These are phyloP conservation scores for Diloba caeruleocephala DNA, from an alignment of 2,888 invertebrate genomes.

Conservation along the genomic window DNA sequence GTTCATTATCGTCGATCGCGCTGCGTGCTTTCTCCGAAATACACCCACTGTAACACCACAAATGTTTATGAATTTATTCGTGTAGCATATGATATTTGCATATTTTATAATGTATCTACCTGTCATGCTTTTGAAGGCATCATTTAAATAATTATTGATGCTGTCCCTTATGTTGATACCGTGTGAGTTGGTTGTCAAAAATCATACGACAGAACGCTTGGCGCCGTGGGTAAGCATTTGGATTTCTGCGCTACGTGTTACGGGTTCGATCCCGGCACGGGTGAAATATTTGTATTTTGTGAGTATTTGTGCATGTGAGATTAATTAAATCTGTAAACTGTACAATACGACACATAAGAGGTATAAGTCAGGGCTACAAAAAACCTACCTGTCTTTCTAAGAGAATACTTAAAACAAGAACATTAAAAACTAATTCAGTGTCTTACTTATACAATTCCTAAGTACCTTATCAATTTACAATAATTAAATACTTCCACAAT, in stretches of 20 bases:
- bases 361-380: no score
- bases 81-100: slow-evolving; percentile 38
- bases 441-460: slow-evolving; percentile 3
- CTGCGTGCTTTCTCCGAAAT: slow-evolving; percentile 67
- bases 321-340: no score
- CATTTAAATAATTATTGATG: slow-evolving; percentile 46
- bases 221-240: no score
- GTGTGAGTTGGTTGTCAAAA: slow-evolving; percentile 19
- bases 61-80: slow-evolving; percentile 44
- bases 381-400: not conserved
- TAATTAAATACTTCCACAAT: slow-evolving; percentile 20
- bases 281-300: no score
- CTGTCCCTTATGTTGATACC: slow-evolving; percentile 17
- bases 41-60: slow-evolving; percentile 61
- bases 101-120: slow-evolving; percentile 37
- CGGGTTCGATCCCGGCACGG: no score
- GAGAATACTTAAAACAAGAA: no score
- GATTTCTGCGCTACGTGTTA: no score
- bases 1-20: slow-evolving; percentile 57
- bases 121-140: slow-evolving; percentile 34
- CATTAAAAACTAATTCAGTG: no score
- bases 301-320: no score
- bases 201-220: no score
- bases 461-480: slow-evolving; percentile 15
- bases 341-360: no score